phyloP scores from a whole-genome alignment of 2,888 invertebrate genomes.

The Amitus sp. region DNA sequence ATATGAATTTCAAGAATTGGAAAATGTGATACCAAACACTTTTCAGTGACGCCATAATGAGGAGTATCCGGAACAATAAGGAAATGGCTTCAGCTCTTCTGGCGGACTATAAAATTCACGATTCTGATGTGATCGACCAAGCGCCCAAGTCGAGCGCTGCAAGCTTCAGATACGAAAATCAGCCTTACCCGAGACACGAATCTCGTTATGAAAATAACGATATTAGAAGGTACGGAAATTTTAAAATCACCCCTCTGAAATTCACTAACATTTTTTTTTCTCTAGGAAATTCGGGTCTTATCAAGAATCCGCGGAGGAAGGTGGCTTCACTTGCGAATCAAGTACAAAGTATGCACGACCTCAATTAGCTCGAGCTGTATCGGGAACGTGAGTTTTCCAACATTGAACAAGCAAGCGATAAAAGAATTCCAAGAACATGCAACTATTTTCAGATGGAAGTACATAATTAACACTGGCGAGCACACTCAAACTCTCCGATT shows the following conservation, averaged over 20 bases:
- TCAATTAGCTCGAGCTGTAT: conserved; percentile 81
- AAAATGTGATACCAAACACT: conserved; percentile 1
- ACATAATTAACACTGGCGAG: conserved; percentile 85
- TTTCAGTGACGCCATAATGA: background rate
- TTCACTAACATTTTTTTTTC: no score
- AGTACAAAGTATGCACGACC: conserved; percentile 83
- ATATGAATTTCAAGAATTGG: no score
- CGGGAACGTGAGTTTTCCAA: no score
- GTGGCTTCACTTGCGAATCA: conserved; percentile 83
- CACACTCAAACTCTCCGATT: conserved; percentile 84
- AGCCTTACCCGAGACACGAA: conserved; percentile 34
- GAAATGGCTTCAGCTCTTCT: conserved; percentile 77
- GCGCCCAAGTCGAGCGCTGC: conserved; percentile 60
- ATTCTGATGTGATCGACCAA: conserved; percentile 68
- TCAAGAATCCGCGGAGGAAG: conserved; percentile 71
- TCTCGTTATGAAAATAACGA: conserved; percentile 57
- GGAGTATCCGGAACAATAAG: conserved; percentile 75
- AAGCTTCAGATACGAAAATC: conserved; percentile 64
- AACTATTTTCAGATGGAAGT: no score
- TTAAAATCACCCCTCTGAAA: no score
- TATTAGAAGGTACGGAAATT: conserved; percentile 57
- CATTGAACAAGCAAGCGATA: no score
- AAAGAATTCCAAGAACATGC: no score
- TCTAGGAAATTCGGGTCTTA: no score
- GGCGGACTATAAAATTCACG: conserved; percentile 74